Evolutionary conservation across 2,888 invertebrate genomes (phyloP).

Genomic region (Heliconius ethilla): DNA sequence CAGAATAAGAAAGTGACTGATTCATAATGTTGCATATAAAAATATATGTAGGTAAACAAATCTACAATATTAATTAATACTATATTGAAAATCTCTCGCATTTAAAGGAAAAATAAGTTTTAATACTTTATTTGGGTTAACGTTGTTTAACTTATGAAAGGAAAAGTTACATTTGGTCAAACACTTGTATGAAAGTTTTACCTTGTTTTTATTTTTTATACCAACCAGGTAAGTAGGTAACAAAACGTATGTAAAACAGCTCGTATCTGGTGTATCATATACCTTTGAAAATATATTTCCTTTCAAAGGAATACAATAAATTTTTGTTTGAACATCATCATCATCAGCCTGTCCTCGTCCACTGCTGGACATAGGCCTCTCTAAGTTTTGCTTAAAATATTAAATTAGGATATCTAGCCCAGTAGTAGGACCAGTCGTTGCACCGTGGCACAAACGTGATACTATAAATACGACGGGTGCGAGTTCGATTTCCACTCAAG

Average conservation of each 20-base stretch:
- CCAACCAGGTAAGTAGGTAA: constrained; percentile 3
- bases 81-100: not conserved
- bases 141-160: constrained; percentile 1
- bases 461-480: too few relatives aligned
- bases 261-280: too few relatives aligned
- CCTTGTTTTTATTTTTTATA: not conserved
- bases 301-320: too few relatives aligned
- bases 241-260: not conserved
- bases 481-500: too few relatives aligned
- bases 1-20: constrained; percentile 65
- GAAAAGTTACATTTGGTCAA: constrained; percentile 11
- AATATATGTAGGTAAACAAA: constrained; percentile 22
- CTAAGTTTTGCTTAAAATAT: too few relatives aligned
- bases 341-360: too few relatives aligned
- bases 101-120: not conserved
- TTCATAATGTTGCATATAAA: constrained; percentile 40
- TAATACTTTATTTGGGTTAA: constrained; percentile 11
- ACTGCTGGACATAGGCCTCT: too few relatives aligned
- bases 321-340: too few relatives aligned
- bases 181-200: constrained; percentile 2
- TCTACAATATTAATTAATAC: not conserved
- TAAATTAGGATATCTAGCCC: too few relatives aligned
- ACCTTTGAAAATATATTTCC: too few relatives aligned
- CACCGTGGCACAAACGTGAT: too few relatives aligned
- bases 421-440: too few relatives aligned